Conservation (phyloP, 2,888 invertebrate species). For the Lasius fuliginosus region DNA sequence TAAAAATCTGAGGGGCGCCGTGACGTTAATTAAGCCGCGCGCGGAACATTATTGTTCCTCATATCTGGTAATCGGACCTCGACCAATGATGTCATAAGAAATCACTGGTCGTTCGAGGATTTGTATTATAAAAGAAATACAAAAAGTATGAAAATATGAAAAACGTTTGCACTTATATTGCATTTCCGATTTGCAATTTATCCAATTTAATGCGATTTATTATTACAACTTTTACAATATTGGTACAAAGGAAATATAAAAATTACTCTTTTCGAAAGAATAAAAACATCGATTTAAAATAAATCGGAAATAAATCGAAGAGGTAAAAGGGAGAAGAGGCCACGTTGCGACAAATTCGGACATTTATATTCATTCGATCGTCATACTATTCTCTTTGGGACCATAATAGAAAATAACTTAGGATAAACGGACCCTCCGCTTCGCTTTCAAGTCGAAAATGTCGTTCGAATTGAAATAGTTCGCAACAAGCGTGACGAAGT, state of each 20-base stretch:
- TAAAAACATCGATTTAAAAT: conserved; percentile 36
- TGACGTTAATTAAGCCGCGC: conserved; percentile 72
- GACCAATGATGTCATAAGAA: conserved; percentile 5
- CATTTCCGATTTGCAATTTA: neutral
- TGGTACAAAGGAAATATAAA: neutral
- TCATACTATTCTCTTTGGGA: conserved; percentile 21
- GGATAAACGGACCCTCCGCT: conserved; percentile 13
- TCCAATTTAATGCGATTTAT: neutral
- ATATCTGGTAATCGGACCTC: conserved; percentile 54
- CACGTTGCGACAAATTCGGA: neutral
- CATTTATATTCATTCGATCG: conserved; percentile 28
- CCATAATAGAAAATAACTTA: conserved; percentile 40
- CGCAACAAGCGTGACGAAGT: conserved; percentile 11
- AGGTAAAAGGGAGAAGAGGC: neutral
- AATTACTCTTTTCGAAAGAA: neutral
- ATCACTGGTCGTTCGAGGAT: conserved; percentile 1
- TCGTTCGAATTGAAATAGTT: conserved; percentile 24
- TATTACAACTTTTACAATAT: conserved; percentile 13
- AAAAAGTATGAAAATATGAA: neutral
- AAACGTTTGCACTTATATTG: neutral
- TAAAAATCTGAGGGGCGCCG: conserved; percentile 62
- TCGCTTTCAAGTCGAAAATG: conserved; percentile 27
- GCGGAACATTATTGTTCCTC: conserved; percentile 39
- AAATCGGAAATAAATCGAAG: conserved; percentile 9
- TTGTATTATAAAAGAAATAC: neutral